Percentiles rank a stretch among this genome's conserved stretches.
Evolutionary conservation across 2,113 vertebrate genomes (phyloP).

Genomic region (Oxyruncus cristatus): DNA sequence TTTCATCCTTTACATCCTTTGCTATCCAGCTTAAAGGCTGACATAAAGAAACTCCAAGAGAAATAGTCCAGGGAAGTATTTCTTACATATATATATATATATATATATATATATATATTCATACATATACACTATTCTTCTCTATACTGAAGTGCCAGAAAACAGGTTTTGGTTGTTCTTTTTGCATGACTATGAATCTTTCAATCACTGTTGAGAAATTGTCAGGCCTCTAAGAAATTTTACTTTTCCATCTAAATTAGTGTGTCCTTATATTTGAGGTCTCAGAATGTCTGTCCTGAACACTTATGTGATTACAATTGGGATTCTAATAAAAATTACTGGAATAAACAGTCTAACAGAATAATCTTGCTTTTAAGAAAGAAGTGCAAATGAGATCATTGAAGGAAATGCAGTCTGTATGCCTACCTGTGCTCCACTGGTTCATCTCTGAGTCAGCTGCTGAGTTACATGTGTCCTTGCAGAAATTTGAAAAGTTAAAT

Average conservation of each 20-base stretch:
- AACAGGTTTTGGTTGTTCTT: background rate
- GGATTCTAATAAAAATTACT: background rate
- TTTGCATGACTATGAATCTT: background rate
- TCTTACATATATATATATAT: too few relatives aligned
- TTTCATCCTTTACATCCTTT: background rate
- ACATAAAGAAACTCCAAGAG: background rate
- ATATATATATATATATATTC: too few relatives aligned
- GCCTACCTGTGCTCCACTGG: background rate
- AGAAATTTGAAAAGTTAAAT: background rate
- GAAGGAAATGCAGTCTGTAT: background rate
- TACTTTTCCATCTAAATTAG: background rate
- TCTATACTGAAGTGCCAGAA: background rate
- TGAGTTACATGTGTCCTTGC: background rate
- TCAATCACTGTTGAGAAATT: background rate
- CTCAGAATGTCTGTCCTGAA: background rate
- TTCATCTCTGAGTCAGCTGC: background rate
- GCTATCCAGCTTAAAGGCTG: background rate
- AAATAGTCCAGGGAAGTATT: too few relatives aligned
- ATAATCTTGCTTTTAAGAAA: background rate
- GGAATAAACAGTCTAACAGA: background rate
- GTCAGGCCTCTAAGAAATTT: background rate
- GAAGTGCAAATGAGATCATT: background rate
- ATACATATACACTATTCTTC: too few relatives aligned
- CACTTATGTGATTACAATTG: background rate
- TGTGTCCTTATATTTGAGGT: background rate